Base-by-base conservation (phyloP, 2,113 vertebrate genomes). In the Carettochelys insculpta region DNA sequence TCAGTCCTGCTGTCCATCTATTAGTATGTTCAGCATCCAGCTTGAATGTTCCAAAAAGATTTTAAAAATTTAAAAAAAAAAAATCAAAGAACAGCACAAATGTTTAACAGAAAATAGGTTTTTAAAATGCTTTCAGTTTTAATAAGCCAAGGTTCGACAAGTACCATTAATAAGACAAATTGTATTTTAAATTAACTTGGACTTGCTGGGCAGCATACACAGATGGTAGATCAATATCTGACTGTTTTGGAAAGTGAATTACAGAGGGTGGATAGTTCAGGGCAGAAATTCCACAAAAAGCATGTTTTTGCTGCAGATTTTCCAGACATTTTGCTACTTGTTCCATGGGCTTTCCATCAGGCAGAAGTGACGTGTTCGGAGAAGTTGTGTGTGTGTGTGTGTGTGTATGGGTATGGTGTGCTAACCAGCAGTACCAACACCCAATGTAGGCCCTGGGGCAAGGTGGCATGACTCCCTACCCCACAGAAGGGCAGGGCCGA, bases 291-390 rank as follows among this genome's bases (percentile, higher is more conserved):
- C 61, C 94, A 83, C 91, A 89, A 95, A 93, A 94, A 96, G 92
- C 92, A 68, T 91, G 77, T 95, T 94, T 95, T 79, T 94, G 77
- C 81, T 86, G 41, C 90, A 20, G 90, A 90, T 50, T 94, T 95
- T 93, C 95, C 83, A n/a, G 92, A 92, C 89, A 48, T 88, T 89
- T 53, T 43, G 54, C 95, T 94, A 95, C 94, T 92, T 90, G 73
- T 83, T 92, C 88, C 82, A 90, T 90, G 87, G 94, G 87, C 94
- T 94, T 82, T 94, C n/a, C 94, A 94, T 95, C 94, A 92, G 93
- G 94, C 81, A 82, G 93, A 88, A 77, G 86, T 48, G 38, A 22
- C 87, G 19, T 16, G 88, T 75, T 81, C 87, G 1, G 75, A 84
- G 24, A 13, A 11, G 90, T 41, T 54, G 25, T 94, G 90, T 58